Evolutionary conservation across 2,888 invertebrate genomes (phyloP).

Genomic region (Nomada lathburiana): DNA sequence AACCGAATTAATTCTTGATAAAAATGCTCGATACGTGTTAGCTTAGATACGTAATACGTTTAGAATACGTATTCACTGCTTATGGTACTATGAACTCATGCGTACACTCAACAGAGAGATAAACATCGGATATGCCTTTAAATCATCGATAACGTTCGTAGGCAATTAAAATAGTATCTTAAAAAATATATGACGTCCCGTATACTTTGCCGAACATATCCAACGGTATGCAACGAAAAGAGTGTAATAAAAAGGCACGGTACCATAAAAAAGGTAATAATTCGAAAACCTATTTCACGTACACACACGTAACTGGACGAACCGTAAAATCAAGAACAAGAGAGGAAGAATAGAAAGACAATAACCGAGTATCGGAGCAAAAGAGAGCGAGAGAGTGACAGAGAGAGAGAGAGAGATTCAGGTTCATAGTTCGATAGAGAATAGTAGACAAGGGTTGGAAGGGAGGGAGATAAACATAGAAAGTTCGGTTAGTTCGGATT

Average conservation of each 20-base stretch:
- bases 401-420: constrained; percentile 20
- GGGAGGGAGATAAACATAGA: constrained; percentile 59
- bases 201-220: background rate
- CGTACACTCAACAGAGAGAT: too few species aligned
- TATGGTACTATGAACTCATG: too few species aligned
- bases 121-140: too few species aligned
- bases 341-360: background rate
- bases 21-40: too few species aligned
- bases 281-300: constrained; percentile 15
- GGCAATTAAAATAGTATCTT: too few species aligned
- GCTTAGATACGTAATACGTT: too few species aligned
- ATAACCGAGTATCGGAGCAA: background rate
- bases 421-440: constrained; percentile 7
- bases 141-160: too few species aligned
- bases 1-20: too few species aligned
- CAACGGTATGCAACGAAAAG: background rate
- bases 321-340: constrained; percentile 19
- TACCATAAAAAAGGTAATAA: constrained; percentile 10
- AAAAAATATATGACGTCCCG: background rate
- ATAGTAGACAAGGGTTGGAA: constrained; percentile 1
- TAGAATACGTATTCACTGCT: too few species aligned
- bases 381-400: constrained; percentile 10
- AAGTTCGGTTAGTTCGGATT: constrained; percentile 79
- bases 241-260: background rate
- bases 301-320: background rate